These are phyloP conservation scores for Myotis brandtii DNA, from an alignment of 2,113 vertebrate species.

Conservation along the genomic window DNA sequence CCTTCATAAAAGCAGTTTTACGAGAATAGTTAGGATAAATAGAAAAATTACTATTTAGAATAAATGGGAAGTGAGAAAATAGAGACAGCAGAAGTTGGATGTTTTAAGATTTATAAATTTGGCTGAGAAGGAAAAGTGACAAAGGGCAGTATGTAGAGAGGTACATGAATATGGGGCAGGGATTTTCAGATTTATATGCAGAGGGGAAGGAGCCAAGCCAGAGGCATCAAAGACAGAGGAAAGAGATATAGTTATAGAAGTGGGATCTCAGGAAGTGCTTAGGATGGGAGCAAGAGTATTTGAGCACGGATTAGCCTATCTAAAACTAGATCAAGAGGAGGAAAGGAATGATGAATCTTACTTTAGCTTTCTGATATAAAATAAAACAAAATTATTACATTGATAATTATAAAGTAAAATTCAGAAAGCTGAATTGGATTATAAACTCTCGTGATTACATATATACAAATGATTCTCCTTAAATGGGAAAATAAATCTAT, in stretches of 20 bases:
- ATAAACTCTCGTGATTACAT: slow-evolving; percentile 11
- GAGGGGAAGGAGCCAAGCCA: background rate
- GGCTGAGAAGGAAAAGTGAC: slow-evolving; percentile 5
- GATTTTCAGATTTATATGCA: background rate
- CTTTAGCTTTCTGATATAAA: slow-evolving; percentile 46
- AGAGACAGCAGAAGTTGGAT: slow-evolving; percentile 1
- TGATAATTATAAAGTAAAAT: slow-evolving; percentile 50
- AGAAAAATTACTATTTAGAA: background rate
- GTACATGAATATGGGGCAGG: background rate
- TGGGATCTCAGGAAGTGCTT: background rate
- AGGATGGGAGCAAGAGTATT: background rate
- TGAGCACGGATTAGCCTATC: background rate
- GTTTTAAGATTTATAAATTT: slow-evolving; percentile 35
- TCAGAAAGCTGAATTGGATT: slow-evolving; percentile 11
- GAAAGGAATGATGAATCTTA: background rate
- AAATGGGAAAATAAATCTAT: slow-evolving; percentile 48
- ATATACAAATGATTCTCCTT: background rate
- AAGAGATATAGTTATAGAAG: background rate
- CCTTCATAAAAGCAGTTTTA: slow-evolving; percentile 20
- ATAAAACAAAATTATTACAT: slow-evolving; percentile 49
- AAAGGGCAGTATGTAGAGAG: background rate
- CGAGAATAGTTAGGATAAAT: background rate
- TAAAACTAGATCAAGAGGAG: background rate
- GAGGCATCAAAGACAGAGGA: background rate
- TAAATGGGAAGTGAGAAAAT: slow-evolving; percentile 24